Evolutionary conservation across 2,888 invertebrate species (phyloP), one percentile per base, ranked within the genome.

Genomic region (Xylota sylvarum): DNA sequence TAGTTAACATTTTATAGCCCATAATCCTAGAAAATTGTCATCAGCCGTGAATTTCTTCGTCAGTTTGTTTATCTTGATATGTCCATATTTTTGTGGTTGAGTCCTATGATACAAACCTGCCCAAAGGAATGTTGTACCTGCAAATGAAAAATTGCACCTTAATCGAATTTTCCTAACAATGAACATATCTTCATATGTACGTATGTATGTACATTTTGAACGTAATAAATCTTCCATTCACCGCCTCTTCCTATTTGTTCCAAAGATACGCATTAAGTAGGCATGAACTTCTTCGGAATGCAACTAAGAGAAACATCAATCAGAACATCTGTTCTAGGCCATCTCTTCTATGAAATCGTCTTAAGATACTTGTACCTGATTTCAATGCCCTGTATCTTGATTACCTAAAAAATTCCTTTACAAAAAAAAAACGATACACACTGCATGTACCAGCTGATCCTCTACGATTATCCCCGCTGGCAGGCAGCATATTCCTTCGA

Each of bases 281-380:
- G 50, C 10, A 14, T 10, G 17, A 10, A 23, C 40, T 48, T 23
- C 50, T 14, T n/a, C 5, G 2, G n/a, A 37, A 37, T 37, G 9
- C 23, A 55, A 14, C 5, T 6, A 23, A 37, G 12, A 9, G 35
- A 70, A 46, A 56, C 9, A 43, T 76, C 46, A 17, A 7, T 5
- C 30, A 2, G 37, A 78, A 83, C 82, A 83, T 77, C 82, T 83
- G 82, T 65, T 77, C 9, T 56, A 17, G 14, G 56, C 52, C 62
- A 77, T 48, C 80, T 80, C 14, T 56, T 60, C 9, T 19, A 40
- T 10, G 9, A 12, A 50, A n/a, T 6, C 27, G 9, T 56, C 55
- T 48, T 14, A 32, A 58, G 67, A 50, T 12, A 30, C 6, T 62
- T 52, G 37, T 64, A 43, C 64, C 55, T 55, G 40, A 23, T 52